Evolutionary conservation across 2,888 invertebrate species (phyloP), one percentile per base, ranked within the genome.

Genomic region (Nomada lathburiana): DNA sequence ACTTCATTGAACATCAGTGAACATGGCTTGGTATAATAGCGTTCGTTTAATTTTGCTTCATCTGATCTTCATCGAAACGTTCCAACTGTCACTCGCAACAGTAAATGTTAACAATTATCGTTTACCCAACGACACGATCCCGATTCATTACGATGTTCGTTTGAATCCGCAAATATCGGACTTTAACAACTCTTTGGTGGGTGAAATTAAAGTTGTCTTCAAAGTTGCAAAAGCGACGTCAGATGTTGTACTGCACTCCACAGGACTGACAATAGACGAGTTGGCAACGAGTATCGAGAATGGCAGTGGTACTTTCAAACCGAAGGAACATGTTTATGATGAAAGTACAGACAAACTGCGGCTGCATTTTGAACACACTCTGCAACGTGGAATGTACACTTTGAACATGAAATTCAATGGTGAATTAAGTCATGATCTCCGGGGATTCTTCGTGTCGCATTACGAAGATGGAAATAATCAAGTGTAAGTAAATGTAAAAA

Each of bases 401-500:
- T 90, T 96, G 36, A 94, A 95, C 86, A 90, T 96, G 16, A 94
- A 95, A 2, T 96, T 95, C 89, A 92, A 94, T 52, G 96, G 96
- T 23, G 92, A 92, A 52, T 95, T 96, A 36, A 95, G 95, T 11
- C 95, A 96, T 89, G 95, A 95, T 10, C 92, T 96, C 76, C 95
- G 95, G 68, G 97, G 97, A 67, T 95, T 97, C 90, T 97, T 96
- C 90, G 95, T 95, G 44, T 57, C 57, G 4, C 10, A 0, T 2
- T 68, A 55, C 11, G 4, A 3, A 3, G 11, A 44, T 20, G 85
- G 92, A 60, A 94, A 94, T 53, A 94, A 94, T 88, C 94, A 83
- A 13, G 87, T 89, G 89, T 93, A 90, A 86, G 91, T 91, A 52
- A 57, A 62, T 10, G 53, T 64, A n/a, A 20, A 11, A 53, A 18